Conservation (phyloP, 1,140 invertebrate species). For the Drosophila funebris region DNA sequence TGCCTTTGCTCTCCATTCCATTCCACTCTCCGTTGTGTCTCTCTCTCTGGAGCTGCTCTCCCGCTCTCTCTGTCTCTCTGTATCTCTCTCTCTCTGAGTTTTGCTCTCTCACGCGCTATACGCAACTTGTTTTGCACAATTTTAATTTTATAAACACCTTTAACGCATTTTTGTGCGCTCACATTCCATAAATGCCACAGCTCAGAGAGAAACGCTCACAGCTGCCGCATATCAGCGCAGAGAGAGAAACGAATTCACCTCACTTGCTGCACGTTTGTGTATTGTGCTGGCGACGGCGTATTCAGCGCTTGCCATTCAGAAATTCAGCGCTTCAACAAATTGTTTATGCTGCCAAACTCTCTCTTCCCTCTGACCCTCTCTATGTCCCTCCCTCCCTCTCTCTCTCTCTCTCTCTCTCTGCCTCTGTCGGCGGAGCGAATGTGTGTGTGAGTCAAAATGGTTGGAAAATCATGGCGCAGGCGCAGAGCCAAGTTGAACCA, state of each 20-base stretch:
- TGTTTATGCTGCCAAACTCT: constrained; percentile 22
- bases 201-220: constrained; percentile 10
- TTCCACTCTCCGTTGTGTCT: background rate
- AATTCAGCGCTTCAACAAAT: constrained; percentile 60
- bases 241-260: constrained; percentile 56
- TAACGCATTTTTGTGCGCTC: constrained; percentile 81
- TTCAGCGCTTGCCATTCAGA: constrained; percentile 64
- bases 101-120: constrained; percentile 29
- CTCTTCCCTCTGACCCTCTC: constrained; percentile 13
- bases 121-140: constrained; percentile 82
- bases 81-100: background rate
- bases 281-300: too few relatives aligned
- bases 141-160: constrained; percentile 83
- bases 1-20: constrained; percentile 25
- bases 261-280: constrained; percentile 40
- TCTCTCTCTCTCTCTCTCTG: constrained; percentile 4
- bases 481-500: constrained; percentile 26
- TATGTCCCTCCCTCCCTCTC: constrained; percentile 11
- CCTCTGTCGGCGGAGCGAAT: constrained; percentile 7
- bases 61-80: background rate
- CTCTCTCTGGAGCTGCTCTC: constrained; percentile 18
- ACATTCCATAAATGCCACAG: constrained; percentile 78
- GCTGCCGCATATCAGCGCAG: background rate
- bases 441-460: constrained; percentile 72
- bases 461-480: constrained; percentile 75